Conservation (phyloP, 1,140 invertebrate genomes). For the Drosophila lacertosa region DNA sequence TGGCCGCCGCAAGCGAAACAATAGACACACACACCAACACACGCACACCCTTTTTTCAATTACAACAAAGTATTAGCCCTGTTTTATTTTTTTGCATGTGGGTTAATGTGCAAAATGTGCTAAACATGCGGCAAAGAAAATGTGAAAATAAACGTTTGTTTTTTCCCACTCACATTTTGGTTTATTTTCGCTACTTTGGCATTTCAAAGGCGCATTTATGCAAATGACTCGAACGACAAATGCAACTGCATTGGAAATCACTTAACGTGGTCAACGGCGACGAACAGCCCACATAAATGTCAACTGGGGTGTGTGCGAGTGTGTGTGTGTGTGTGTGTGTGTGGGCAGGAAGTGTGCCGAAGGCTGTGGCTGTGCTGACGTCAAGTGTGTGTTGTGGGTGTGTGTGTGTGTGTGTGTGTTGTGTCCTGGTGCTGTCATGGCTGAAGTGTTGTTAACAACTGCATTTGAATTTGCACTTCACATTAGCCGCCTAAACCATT, state of each 20-base stretch:
- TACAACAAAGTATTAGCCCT: too few relatives aligned
- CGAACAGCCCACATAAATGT: slow-evolving; percentile 33
- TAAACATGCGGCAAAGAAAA: slow-evolving; percentile 59
- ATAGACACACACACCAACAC: slow-evolving; percentile 51
- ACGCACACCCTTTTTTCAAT: slow-evolving; percentile 1
- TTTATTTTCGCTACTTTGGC: slow-evolving; percentile 10
- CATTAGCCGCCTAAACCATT: slow-evolving; percentile 50
- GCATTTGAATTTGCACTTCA: slow-evolving; percentile 63
- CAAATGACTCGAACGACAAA: slow-evolving; percentile 59
- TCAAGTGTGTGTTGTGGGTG: slow-evolving; percentile 35
- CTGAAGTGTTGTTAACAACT: slow-evolving; percentile 25
- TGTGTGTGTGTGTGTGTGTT: slow-evolving; percentile 20
- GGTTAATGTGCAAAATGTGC: slow-evolving; percentile 79
- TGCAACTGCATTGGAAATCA: slow-evolving; percentile 79
- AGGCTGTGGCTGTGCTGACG: slow-evolving; percentile 55
- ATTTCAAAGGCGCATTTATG: slow-evolving; percentile 50
- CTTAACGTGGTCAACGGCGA: slow-evolving; percentile 47
- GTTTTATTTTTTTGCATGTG: slow-evolving; percentile 54
- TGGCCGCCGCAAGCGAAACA: slow-evolving; percentile 50
- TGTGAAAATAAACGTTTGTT: slow-evolving; percentile 28
- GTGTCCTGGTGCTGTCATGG: slow-evolving; percentile 47
- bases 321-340: slow-evolving; percentile 22
- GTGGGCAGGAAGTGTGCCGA: slow-evolving; percentile 41
- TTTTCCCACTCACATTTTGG: slow-evolving; percentile 36
- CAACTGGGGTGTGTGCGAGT: slow-evolving; percentile 11